A percentile compares a stretch with the other conserved stretches of the same genome.
phyloP scores from a whole-genome alignment of 2,113 vertebrate species.

The Bombycilla garrulus region DNA sequence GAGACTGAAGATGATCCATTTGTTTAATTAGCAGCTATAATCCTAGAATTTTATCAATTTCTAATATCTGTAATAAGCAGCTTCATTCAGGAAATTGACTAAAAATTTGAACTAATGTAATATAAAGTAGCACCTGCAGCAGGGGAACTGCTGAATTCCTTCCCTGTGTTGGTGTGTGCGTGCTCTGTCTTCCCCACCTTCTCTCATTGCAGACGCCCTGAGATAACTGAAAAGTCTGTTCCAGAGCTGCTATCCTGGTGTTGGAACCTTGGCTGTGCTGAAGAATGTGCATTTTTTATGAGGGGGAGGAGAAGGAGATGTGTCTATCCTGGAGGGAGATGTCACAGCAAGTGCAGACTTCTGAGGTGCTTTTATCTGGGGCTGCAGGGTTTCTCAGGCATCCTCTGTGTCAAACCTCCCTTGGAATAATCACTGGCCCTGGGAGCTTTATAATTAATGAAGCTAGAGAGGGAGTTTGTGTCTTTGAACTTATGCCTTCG shows the following conservation, averaged over 20 bases:
- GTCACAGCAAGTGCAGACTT: slow-evolving; percentile 29
- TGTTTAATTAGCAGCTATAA: not conserved
- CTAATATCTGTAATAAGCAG: not conserved
- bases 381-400: slow-evolving; percentile 6
- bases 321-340: slow-evolving; percentile 47
- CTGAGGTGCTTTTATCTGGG: slow-evolving; percentile 52
- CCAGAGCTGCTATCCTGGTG: not conserved
- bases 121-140: not conserved
- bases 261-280: not conserved
- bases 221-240: not conserved
- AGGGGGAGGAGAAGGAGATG: not conserved
- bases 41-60: not conserved
- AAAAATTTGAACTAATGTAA: not conserved
- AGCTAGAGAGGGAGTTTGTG: not conserved
- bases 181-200: not conserved
- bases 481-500: slow-evolving; percentile 37
- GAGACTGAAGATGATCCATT: not conserved
- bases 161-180: not conserved
- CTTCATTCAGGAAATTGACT: not conserved
- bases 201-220: not conserved
- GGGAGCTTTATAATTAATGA: slow-evolving; percentile 42
- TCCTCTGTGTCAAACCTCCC: slow-evolving; percentile 25
- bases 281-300: slow-evolving; percentile 15
- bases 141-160: not conserved
- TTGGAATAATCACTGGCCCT: slow-evolving; percentile 11